Conservation (phyloP, 2,113 vertebrate genomes). For the Sinocyclocheilus grahami region DNA sequence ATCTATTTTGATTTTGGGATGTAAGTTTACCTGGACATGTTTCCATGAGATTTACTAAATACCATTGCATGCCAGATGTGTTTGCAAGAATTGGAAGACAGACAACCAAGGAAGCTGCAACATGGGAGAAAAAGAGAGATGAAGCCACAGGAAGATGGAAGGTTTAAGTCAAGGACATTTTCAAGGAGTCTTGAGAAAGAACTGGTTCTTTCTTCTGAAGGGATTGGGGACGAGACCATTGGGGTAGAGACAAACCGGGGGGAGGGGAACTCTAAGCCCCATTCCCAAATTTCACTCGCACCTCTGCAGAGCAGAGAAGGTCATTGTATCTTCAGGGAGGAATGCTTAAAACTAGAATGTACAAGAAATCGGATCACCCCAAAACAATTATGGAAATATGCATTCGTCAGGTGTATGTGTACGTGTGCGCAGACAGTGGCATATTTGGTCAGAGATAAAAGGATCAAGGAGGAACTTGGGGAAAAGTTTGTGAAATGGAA, state of each 20-base stretch:
- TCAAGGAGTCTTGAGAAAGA: conserved; percentile 59
- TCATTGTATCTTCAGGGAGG: conserved; percentile 60
- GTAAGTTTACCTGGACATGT: not conserved
- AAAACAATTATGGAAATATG: conserved; percentile 58
- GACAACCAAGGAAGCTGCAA: conserved; percentile 48
- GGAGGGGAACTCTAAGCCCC: conserved; percentile 29
- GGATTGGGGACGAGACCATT: conserved; percentile 59
- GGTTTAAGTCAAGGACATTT: conserved; percentile 66
- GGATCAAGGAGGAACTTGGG: conserved; percentile 30
- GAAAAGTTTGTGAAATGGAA: not conserved
- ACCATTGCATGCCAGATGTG: not conserved
- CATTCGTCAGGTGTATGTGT: conserved; percentile 42
- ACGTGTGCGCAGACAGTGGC: conserved; percentile 9
- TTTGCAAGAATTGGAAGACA: not conserved
- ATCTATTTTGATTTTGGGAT: not conserved
- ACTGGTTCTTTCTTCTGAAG: conserved; percentile 54
- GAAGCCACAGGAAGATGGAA: conserved; percentile 62
- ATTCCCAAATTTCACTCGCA: conserved; percentile 53
- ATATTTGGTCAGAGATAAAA: conserved; percentile 46
- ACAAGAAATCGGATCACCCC: conserved; percentile 55
- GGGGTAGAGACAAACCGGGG: conserved; percentile 25
- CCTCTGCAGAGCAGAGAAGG: conserved; percentile 59
- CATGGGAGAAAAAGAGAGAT: conserved; percentile 64
- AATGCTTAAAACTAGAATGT: conserved; percentile 58
- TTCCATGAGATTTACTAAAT: not conserved